phyloP scores from a whole-genome alignment of 2,797 vertebrate genomes.

The Urophycis tenuis region DNA sequence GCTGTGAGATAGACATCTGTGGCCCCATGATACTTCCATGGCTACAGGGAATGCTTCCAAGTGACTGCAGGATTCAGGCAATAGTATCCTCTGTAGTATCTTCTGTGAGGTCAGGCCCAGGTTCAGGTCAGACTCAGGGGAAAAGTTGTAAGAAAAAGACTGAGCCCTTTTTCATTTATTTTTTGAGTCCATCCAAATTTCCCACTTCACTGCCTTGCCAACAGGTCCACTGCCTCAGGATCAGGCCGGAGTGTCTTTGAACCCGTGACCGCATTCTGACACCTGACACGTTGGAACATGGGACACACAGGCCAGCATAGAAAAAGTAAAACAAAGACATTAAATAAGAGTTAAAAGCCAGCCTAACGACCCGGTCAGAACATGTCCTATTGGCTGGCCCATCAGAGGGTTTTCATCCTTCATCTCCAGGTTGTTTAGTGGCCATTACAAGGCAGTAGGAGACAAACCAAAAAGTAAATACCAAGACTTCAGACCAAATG shows the following conservation, averaged over 20 bases:
- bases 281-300: slow-evolving; percentile 67
- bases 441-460: slow-evolving; percentile 43
- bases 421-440: slow-evolving; percentile 43
- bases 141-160: too few relatives aligned
- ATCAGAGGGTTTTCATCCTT: slow-evolving; percentile 10
- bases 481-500: slow-evolving; percentile 28
- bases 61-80: too few relatives aligned
- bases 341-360: slow-evolving; percentile 29
- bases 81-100: too few relatives aligned
- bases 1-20: slow-evolving; percentile 37
- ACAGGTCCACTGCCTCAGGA: slow-evolving; percentile 46
- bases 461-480: slow-evolving; percentile 12
- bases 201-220: slow-evolving; percentile 25
- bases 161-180: slow-evolving; percentile 31
- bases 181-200: slow-evolving; percentile 16
- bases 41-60: too few relatives aligned
- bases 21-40: slow-evolving; percentile 32
- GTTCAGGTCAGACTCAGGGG: background rate
- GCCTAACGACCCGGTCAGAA: slow-evolving; percentile 40
- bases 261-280: slow-evolving; percentile 56
- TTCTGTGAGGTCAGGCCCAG: slow-evolving; percentile 28
- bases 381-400: slow-evolving; percentile 12
- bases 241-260: slow-evolving; percentile 39
- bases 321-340: slow-evolving; percentile 30
- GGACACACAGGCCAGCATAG: slow-evolving; percentile 67